These are phyloP conservation scores for Acleris literana DNA, from an alignment of 2,888 invertebrate genomes.

Conservation along the genomic window DNA sequence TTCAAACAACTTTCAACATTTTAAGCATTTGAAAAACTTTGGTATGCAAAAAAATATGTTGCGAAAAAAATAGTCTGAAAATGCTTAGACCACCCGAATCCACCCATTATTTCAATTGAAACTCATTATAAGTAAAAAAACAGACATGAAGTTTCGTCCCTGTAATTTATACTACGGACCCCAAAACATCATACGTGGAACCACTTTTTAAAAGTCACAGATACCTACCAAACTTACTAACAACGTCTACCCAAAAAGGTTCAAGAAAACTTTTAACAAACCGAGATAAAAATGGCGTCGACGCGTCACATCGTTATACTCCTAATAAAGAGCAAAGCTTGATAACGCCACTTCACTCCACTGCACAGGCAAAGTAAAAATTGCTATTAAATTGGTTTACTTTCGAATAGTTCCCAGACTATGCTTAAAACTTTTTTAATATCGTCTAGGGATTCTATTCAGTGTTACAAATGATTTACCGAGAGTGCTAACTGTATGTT, in stretches of 20 bases:
- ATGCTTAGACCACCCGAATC: no score
- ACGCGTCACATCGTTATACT: neutral
- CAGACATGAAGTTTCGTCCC: no score
- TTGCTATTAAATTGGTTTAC: constrained; percentile 31
- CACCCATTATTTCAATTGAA: no score
- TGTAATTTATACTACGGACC: neutral
- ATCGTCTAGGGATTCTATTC: constrained; percentile 21
- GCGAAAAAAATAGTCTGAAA: no score
- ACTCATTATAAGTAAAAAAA: no score
- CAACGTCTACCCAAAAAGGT: constrained; percentile 8
- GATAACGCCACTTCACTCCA: constrained; percentile 2
- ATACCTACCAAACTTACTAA: neutral
- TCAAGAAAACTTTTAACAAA: constrained; percentile 29
- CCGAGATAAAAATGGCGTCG: constrained; percentile 5
- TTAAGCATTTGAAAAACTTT: no score
- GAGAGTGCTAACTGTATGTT: neutral
- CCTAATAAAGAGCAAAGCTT: constrained; percentile 14
- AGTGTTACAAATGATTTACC: constrained; percentile 25
- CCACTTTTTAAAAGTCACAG: no score
- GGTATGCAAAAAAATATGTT: no score
- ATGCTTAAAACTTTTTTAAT: constrained; percentile 35
- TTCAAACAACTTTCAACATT: no score
- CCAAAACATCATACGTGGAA: neutral
- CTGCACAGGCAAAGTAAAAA: constrained; percentile 10
- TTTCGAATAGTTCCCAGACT: constrained; percentile 21